Base-by-base conservation (phyloP, 2,113 vertebrate genomes). In the Anseranas semipalmata region DNA sequence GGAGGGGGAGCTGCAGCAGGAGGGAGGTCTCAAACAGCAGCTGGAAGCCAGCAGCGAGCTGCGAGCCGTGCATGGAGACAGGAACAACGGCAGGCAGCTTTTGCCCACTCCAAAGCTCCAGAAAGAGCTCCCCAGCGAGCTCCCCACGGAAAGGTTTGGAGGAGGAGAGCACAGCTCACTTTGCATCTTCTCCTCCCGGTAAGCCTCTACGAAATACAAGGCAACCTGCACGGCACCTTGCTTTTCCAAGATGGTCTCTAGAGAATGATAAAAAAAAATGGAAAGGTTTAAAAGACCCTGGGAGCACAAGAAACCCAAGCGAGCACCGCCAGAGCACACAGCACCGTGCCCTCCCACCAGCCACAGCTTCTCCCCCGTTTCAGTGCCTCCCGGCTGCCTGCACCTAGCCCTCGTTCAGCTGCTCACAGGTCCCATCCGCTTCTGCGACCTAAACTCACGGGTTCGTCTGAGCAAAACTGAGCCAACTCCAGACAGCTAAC, bases 81-180 rank as follows among this genome's bases (percentile, higher is more conserved):
- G n/a, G 22, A 43, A 12, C 59, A 12, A 21, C 33, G 56, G 48
- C 53, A 13, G 18, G 15, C 45, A n/a, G 22, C 27, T 75, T 12
- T n/a, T 39, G 39, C 50, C 17, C 12, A 12, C 37, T 53, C 28
- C 21, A 19, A 19, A 10, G 19, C 9, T 18, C 37, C 48, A 39
- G n/a, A 35, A 28, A 28, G 18, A 33, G 52, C 39, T 9, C 35
- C 0, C 2, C 9, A 56, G 70, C 19, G 13, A 62, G 35, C 8
- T n/a, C 35, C 30, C 3, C 3, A 0, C 0, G 7, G 27, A 50
- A 20, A 22, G 55, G 60, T 1, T 48, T 27, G 39, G 32, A 35
- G 19, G 59, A 48, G 27, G 59, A 48, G 27, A 12, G 46, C 63
- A 52, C 18, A 71, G 70, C 65, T 77, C 75, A 2, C 53, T 37